phyloP scores from a whole-genome alignment of 2,113 vertebrate species.

The Crotalus helleri region DNA sequence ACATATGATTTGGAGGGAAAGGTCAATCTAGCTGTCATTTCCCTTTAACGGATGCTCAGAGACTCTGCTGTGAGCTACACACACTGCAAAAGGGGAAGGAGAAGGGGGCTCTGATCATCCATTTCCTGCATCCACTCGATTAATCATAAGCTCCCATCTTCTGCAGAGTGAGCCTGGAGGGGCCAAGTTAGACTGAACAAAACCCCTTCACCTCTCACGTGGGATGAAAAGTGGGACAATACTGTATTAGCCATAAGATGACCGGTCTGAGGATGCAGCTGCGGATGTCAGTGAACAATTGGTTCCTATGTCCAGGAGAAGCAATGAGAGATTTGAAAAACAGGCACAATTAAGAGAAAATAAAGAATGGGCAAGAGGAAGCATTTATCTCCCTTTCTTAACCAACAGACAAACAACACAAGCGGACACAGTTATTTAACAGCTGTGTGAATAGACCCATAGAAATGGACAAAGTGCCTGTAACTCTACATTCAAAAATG shows the following conservation, averaged over 20 bases:
- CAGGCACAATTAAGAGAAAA: conserved; percentile 14
- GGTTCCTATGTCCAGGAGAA: conserved; percentile 23
- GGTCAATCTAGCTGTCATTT: conserved; percentile 73
- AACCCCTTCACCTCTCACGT: conserved; percentile 19
- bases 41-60: conserved; percentile 68
- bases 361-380: rapidly evolving
- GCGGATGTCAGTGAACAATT: not conserved
- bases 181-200: conserved; percentile 21
- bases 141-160: conserved; percentile 71
- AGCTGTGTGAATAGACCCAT: not conserved
- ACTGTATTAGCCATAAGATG: not conserved
- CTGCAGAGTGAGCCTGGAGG: conserved; percentile 52
- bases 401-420: not conserved
- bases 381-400: not conserved
- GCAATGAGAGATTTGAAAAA: conserved; percentile 23
- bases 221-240: not conserved
- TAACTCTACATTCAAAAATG: not conserved
- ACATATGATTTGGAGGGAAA: conserved; percentile 61
- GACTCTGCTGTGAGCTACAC: conserved; percentile 63
- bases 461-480: not conserved
- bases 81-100: conserved; percentile 49
- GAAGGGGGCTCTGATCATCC: conserved; percentile 60
- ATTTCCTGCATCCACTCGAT: conserved; percentile 71
- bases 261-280: conserved; percentile 20
- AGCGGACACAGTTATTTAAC: not conserved